Evolutionary conservation across 2,797 vertebrate species (phyloP).

Genomic region (Pseudochirops cupreus): DNA sequence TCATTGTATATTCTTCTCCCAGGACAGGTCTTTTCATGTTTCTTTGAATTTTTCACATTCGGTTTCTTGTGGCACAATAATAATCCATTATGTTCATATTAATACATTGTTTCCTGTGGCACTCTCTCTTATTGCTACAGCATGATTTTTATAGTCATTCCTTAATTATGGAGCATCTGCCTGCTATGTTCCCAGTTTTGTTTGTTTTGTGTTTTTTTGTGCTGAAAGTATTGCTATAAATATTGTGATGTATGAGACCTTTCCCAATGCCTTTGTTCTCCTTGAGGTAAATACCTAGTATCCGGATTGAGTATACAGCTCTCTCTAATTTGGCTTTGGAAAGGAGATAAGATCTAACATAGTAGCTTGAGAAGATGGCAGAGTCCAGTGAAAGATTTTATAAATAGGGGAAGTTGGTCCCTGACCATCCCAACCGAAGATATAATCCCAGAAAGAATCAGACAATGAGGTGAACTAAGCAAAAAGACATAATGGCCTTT

Average conservation of each 20-base stretch:
- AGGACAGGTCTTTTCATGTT: not conserved
- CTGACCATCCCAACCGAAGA: not conserved
- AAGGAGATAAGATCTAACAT: not conserved
- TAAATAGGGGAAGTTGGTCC: not conserved
- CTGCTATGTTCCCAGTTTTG: not conserved
- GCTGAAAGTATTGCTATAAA: not conserved
- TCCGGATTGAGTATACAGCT: not conserved
- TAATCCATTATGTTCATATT: not conserved
- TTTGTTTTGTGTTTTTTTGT: not conserved
- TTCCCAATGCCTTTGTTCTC: not conserved
- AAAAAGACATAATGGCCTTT: no score
- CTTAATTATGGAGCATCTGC: not conserved
- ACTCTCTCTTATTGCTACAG: not conserved
- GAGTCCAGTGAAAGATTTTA: not conserved
- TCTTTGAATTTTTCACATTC: not conserved
- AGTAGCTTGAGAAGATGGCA: not conserved
- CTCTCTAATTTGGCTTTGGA: not conserved
- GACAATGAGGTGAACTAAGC: not conserved
- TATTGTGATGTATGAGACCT: not conserved
- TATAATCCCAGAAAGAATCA: not conserved
- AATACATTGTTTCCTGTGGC: not conserved
- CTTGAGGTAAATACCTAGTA: not conserved
- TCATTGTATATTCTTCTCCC: not conserved
- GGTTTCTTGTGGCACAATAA: not conserved
- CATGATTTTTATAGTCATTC: not conserved